phyloP scores from a whole-genome alignment of 2,888 invertebrate genomes.

The Marasmarcha lunaedactyla region DNA sequence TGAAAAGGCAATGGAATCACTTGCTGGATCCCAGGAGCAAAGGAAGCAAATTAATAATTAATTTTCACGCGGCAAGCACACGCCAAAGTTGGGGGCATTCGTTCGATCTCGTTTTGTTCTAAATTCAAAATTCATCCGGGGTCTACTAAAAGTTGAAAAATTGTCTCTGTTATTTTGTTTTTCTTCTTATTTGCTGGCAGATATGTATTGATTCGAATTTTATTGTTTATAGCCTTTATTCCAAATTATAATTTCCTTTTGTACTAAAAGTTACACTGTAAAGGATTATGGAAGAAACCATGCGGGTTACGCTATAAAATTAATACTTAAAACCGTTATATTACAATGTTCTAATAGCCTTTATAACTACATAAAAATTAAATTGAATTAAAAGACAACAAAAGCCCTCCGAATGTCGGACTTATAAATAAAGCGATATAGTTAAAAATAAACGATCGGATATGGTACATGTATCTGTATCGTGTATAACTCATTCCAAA shows the following conservation, averaged over 20 bases:
- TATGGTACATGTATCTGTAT: not conserved
- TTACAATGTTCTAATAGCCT: constrained; percentile 40
- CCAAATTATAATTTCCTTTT: not conserved
- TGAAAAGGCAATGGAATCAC: not conserved
- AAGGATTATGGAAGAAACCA: constrained; percentile 8
- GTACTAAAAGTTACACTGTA: not conserved
- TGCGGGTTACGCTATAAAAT: constrained; percentile 51
- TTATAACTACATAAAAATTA: constrained; percentile 39
- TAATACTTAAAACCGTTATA: constrained; percentile 32
- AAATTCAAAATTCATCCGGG: constrained; percentile 49
- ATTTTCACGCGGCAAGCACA: constrained; percentile 50
- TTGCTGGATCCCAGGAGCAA: constrained; percentile 19
- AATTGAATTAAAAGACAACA: constrained; percentile 26
- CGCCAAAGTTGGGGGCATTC: constrained; percentile 41
- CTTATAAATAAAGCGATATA: constrained; percentile 1
- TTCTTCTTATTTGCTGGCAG: constrained; percentile 15
- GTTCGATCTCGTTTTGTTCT: constrained; percentile 52
- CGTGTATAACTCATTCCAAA: not conserved
- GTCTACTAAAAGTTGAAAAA: constrained; percentile 49
- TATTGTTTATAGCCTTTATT: not conserved
- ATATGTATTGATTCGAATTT: constrained; percentile 1
- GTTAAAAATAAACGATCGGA: not conserved
- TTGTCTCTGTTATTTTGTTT: constrained; percentile 30
- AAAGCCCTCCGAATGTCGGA: not conserved
- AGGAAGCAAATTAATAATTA: constrained; percentile 64